phyloP scores from a whole-genome alignment of 2,797 vertebrate genomes.

The Takifugu rubripes region DNA sequence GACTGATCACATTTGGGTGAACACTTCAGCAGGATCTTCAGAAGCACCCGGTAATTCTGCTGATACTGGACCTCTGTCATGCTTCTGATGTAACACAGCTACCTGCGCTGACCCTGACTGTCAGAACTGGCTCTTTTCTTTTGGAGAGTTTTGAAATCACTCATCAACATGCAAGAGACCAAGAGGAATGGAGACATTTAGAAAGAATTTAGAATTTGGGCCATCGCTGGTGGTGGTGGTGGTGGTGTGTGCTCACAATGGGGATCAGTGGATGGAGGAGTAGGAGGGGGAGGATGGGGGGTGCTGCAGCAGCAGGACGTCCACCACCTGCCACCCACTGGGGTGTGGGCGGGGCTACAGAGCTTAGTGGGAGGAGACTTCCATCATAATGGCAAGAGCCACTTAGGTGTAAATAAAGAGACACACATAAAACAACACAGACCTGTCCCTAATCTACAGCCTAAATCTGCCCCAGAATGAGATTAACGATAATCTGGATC shows the following conservation, averaged over 20 bases:
- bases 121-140: too few species aligned
- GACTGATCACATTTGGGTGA: conserved; percentile 55
- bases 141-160: too few species aligned
- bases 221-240: too few species aligned
- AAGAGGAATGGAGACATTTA: too few species aligned
- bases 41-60: too few species aligned
- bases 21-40: conserved; percentile 47
- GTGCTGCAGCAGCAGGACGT: conserved; percentile 20
- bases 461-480: conserved; percentile 54
- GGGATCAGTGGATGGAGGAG: conserved; percentile 4
- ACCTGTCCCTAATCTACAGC: conserved; percentile 57
- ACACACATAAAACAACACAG: conserved; percentile 27
- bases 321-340: conserved; percentile 56
- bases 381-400: neutral
- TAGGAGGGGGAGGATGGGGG: conserved; percentile 15
- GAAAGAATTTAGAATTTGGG: too few species aligned
- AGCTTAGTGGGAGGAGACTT: conserved; percentile 18
- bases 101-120: too few species aligned
- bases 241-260: conserved; percentile 5
- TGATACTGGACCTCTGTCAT: too few species aligned
- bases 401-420: neutral
- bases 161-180: too few species aligned
- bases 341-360: conserved; percentile 40
- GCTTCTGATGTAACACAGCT: too few species aligned
- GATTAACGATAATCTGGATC: conserved; percentile 58